These are phyloP conservation scores for Aspidiotus destructor DNA, from an alignment of 2,888 invertebrate genomes.

Conservation along the genomic window DNA sequence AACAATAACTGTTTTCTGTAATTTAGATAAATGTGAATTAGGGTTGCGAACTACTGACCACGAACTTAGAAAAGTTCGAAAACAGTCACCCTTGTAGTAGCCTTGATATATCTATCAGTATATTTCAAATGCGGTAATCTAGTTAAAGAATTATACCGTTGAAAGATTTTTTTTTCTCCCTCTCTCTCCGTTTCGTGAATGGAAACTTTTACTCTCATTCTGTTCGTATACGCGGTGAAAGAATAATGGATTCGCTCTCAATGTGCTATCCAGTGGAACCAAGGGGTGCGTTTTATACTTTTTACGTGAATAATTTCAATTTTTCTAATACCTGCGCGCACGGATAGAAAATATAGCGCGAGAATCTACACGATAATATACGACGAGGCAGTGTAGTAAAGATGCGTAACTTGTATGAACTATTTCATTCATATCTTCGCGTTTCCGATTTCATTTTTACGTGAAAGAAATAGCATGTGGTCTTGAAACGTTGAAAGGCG, in stretches of 20 bases:
- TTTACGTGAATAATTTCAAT: too few relatives aligned
- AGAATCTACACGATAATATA: too few relatives aligned
- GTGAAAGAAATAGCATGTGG: conserved; percentile 29
- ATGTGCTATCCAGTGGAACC: too few relatives aligned
- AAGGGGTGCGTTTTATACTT: too few relatives aligned
- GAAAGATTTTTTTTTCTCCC: neutral
- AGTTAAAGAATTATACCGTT: neutral
- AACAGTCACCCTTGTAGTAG: conserved; percentile 24
- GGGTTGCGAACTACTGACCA: conserved; percentile 32
- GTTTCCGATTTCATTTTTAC: conserved; percentile 9
- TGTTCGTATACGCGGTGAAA: neutral
- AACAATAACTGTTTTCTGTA: conserved; percentile 30
- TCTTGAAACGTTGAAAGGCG: conserved; percentile 11
- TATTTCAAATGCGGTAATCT: conserved; percentile 22
- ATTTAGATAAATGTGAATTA: conserved; percentile 32
- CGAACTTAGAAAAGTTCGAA: conserved; percentile 20
- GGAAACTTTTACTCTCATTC: neutral
- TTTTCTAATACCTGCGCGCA: neutral
- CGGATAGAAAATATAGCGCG: neutral
- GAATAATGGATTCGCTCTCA: neutral
- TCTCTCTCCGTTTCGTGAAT: neutral
- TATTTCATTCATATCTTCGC: conserved; percentile 13
- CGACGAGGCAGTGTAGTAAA: neutral
- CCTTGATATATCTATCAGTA: conserved; percentile 30
- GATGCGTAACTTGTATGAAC: neutral